phyloP scores from a whole-genome alignment of 2,113 vertebrate genomes.

The Sylvilagus bachmani region DNA sequence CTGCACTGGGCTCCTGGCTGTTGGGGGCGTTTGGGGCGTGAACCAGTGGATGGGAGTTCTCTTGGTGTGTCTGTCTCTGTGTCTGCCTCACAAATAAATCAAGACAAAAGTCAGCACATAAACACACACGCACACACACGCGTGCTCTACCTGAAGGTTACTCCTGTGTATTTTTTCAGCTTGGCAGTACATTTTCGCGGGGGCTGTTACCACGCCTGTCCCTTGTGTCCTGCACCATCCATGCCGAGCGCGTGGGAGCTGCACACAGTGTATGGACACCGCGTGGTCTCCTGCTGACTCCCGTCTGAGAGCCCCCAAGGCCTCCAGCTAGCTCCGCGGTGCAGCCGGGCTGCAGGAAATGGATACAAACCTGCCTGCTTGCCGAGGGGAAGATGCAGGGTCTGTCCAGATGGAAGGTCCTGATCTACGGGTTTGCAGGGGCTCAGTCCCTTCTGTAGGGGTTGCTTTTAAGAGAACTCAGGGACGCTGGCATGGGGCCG shows the following conservation, averaged over 20 bases:
- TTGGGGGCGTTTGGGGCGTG: no score
- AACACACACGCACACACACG: no score
- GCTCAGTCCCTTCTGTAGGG: not conserved
- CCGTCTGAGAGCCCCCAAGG: not conserved
- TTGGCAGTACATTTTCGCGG: accelerated
- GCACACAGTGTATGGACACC: accelerated
- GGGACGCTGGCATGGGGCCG: not conserved
- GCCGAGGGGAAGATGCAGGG: not conserved
- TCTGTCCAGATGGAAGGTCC: not conserved
- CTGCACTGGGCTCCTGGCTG: no score
- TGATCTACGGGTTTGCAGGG: not conserved
- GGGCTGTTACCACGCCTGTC: accelerated
- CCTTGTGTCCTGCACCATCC: accelerated
- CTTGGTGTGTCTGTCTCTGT: no score
- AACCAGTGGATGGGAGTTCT: no score
- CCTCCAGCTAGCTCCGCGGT: no score
- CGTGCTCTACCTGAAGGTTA: accelerated
- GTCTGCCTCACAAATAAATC: no score
- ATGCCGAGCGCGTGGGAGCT: accelerated
- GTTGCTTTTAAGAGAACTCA: not conserved
- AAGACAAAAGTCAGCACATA: no score
- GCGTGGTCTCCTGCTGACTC: accelerated
- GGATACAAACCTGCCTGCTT: not conserved
- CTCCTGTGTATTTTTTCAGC: not conserved
- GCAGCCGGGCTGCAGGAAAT: not conserved